These are phyloP conservation scores for Epinotia nisella DNA, from an alignment of 2,888 invertebrate species.

Conservation along the genomic window DNA sequence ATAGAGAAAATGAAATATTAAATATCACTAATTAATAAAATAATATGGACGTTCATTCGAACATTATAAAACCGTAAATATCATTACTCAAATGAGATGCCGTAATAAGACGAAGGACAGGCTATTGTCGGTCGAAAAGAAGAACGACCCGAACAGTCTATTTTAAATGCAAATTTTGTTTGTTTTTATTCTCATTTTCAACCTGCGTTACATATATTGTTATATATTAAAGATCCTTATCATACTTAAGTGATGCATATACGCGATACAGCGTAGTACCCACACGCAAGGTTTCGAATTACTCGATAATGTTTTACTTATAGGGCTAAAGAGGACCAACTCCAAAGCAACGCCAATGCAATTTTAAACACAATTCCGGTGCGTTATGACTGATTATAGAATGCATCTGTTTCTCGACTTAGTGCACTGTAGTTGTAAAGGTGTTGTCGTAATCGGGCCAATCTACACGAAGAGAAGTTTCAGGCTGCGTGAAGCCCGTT, in stretches of 20 bases:
- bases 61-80: too few relatives aligned
- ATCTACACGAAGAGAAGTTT: constrained; percentile 73
- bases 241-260: constrained; percentile 46
- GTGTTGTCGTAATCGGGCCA: constrained; percentile 64
- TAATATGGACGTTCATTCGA: too few relatives aligned
- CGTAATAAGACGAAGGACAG: too few relatives aligned
- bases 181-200: constrained; percentile 41
- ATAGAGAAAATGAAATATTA: too few relatives aligned
- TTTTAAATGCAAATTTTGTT: constrained; percentile 47
- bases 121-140: too few relatives aligned
- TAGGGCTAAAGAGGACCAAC: not conserved
- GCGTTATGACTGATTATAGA: constrained; percentile 8
- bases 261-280: constrained; percentile 51
- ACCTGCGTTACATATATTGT: constrained; percentile 8
- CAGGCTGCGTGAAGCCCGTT: constrained; percentile 78
- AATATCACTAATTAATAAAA: too few relatives aligned
- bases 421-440: constrained; percentile 5
- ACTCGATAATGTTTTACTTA: constrained; percentile 57
- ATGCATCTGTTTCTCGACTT: not conserved
- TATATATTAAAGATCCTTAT: constrained; percentile 16
- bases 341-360: too few relatives aligned
- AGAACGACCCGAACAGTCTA: too few relatives aligned
- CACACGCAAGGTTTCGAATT: constrained; percentile 65
- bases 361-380: not conserved
- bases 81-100: too few relatives aligned